A percentile compares a stretch with the other conserved stretches of the same genome.
Conservation (phyloP, 2,888 invertebrate species). For the Aelia acuminata region DNA sequence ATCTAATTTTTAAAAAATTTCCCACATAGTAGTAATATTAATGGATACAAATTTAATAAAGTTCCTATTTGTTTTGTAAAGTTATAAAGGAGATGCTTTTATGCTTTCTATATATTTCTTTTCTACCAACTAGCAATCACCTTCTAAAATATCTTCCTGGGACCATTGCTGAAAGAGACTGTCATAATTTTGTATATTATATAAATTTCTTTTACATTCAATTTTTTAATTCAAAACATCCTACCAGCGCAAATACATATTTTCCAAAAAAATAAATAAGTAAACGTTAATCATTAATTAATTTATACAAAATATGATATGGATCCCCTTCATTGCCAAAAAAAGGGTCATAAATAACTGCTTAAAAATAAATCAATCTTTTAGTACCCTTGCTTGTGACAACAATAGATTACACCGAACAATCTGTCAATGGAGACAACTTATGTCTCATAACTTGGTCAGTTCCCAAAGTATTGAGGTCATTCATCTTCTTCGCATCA, state of each 20-base stretch:
- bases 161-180: too few species aligned
- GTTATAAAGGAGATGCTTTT: too few species aligned
- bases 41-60: too few species aligned
- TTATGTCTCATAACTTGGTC: not conserved
- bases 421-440: slow-evolving; percentile 5
- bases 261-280: too few species aligned
- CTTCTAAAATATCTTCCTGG: too few species aligned
- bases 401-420: not conserved
- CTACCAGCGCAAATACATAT: too few species aligned
- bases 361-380: not conserved
- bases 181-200: not conserved
- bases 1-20: too few species aligned
- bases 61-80: too few species aligned
- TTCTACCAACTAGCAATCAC: too few species aligned
- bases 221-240: too few species aligned
- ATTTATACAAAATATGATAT: not conserved
- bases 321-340: not conserved
- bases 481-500: not conserved
- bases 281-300: not conserved
- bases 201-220: not conserved
- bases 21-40: too few species aligned
- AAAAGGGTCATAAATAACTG: not conserved
- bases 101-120: too few species aligned
- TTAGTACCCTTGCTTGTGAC: not conserved
- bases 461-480: not conserved